phyloP scores from a whole-genome alignment of 2,113 vertebrate genomes.

The Cairina moschata region DNA sequence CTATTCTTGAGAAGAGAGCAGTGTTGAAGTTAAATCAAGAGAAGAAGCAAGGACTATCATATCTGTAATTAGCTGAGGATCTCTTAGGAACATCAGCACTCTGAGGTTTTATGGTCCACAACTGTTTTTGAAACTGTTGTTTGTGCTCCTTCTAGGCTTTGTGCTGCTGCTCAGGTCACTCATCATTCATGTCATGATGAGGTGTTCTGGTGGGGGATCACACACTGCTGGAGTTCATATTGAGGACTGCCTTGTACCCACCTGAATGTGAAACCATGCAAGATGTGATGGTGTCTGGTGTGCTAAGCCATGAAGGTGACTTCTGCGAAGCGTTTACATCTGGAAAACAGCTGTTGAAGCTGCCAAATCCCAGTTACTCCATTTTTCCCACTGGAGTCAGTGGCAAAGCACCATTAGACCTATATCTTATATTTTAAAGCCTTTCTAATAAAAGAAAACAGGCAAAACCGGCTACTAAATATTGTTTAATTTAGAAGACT shows the following conservation, averaged over 20 bases:
- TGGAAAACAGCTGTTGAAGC: neutral
- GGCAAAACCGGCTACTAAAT: neutral
- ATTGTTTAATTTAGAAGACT: neutral
- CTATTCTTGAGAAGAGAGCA: neutral
- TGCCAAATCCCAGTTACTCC: neutral
- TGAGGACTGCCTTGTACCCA: neutral
- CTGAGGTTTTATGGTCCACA: neutral
- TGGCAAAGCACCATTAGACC: accelerated
- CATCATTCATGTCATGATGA: slow-evolving; percentile 23
- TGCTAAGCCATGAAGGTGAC: neutral
- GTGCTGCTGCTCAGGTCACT: neutral
- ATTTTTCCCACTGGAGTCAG: neutral
- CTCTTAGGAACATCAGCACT: neutral
- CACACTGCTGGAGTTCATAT: neutral
- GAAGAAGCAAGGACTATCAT: neutral
- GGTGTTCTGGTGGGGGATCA: slow-evolving; percentile 8
- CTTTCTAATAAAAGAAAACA: neutral
- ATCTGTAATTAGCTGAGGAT: neutral
- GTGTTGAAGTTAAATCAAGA: neutral
- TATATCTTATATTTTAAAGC: neutral
- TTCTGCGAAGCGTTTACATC: neutral
- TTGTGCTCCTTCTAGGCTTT: neutral
- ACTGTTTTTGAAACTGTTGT: neutral
- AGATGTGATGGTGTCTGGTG: neutral
- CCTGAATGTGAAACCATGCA: neutral